Evolutionary conservation across 2,888 invertebrate genomes (phyloP).

Genomic region (Deroplatys truncata): DNA sequence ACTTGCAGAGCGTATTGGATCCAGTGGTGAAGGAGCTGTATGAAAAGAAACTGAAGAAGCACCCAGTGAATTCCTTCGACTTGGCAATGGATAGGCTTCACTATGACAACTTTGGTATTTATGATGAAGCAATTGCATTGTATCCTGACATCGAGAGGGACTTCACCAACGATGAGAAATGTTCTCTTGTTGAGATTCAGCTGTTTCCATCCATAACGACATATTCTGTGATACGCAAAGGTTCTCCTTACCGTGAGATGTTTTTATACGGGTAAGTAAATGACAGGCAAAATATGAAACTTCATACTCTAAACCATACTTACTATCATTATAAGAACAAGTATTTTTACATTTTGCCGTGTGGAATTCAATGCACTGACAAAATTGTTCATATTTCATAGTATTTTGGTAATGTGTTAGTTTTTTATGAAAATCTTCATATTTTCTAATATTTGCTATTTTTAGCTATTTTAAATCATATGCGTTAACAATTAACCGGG

Average conservation of each 20-base stretch:
- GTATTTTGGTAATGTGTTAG: too few species aligned
- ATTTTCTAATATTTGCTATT: too few species aligned
- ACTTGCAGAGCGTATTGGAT: conserved; percentile 3
- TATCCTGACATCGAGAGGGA: conserved; percentile 11
- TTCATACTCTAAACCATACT: too few species aligned
- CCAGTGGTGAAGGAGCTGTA: conserved; percentile 1
- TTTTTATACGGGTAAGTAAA: conserved; percentile 7
- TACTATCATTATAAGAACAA: too few species aligned
- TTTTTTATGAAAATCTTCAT: too few species aligned
- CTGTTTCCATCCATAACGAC: conserved; percentile 10
- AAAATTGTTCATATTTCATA: too few species aligned
- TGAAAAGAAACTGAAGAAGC: conserved; percentile 5
- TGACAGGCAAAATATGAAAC: too few species aligned
- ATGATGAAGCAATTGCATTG: conserved; percentile 1
- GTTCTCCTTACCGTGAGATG: conserved; percentile 8
- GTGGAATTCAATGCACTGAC: too few species aligned
- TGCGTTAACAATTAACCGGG: too few species aligned
- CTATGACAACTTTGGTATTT: conserved; percentile 2
- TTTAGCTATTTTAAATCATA: too few species aligned
- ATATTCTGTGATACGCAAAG: neutral
- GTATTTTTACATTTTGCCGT: too few species aligned
- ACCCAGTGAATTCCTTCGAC: neutral
- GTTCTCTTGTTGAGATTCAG: conserved; percentile 1
- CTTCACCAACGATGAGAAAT: conserved; percentile 15
- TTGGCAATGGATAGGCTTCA: neutral